Evolutionary conservation across 2,113 vertebrate species (phyloP).

Genomic region (Galemys pyrenaicus): DNA sequence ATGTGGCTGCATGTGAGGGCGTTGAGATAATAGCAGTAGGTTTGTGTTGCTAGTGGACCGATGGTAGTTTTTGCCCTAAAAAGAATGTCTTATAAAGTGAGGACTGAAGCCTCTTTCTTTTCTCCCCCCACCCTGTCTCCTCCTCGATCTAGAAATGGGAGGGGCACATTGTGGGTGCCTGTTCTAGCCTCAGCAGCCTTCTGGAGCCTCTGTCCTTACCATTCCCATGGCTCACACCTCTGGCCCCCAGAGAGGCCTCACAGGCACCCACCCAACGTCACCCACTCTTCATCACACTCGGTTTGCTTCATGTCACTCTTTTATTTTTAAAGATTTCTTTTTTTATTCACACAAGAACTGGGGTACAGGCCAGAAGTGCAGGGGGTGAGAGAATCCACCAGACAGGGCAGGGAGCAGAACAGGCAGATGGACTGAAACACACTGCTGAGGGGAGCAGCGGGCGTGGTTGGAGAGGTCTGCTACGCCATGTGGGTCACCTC

Average conservation of each 20-base stretch:
- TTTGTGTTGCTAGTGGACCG: background rate
- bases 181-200: background rate
- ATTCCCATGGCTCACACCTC: background rate
- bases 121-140: background rate
- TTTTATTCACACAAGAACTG: too few species aligned
- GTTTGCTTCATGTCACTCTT: background rate
- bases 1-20: accelerated
- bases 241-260: background rate
- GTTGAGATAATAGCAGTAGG: background rate
- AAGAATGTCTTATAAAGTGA: background rate
- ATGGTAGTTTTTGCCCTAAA: background rate
- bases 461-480: too few species aligned
- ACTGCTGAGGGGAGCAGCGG: too few species aligned
- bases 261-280: background rate
- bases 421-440: too few species aligned
- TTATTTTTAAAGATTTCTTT: too few species aligned
- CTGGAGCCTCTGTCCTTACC: background rate
- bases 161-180: background rate
- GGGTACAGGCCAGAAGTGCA: too few species aligned
- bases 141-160: background rate
- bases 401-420: too few species aligned
- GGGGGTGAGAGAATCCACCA: too few species aligned
- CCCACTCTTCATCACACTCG: accelerated
- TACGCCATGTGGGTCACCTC: too few species aligned
- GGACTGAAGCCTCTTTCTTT: background rate